Conservation (phyloP, 2,888 invertebrate genomes). For the Deilephila elpenor region DNA sequence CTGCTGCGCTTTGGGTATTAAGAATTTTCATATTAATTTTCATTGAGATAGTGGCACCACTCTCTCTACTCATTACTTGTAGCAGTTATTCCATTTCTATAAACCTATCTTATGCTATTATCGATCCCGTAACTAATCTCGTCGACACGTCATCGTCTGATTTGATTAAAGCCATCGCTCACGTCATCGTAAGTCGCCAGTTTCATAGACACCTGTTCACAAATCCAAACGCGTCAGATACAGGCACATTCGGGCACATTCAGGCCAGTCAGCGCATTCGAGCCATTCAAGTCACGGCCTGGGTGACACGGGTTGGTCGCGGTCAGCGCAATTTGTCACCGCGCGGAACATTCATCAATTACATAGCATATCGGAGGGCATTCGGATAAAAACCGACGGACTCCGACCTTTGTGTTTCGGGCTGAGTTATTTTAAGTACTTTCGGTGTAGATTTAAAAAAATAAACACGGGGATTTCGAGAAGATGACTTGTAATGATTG, state of each 20-base stretch:
- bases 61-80: no score
- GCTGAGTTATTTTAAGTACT: no score
- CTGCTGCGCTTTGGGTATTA: no score
- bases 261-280: constrained; percentile 11
- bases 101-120: no score
- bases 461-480: no score
- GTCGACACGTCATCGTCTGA: neutral
- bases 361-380: constrained; percentile 36
- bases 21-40: no score
- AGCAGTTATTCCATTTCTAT: no score
- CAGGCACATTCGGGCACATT: neutral
- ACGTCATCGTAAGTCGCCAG: neutral
- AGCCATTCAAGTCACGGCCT: constrained; percentile 42
- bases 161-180: neutral
- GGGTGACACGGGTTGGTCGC: constrained; percentile 40
- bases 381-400: constrained; percentile 31
- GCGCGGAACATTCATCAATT: constrained; percentile 42
- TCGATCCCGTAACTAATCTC: neutral
- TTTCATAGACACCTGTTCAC: constrained; percentile 4
- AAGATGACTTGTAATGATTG: no score
- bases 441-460: no score
- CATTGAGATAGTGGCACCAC: no score
- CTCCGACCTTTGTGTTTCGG: constrained; percentile 11
- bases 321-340: constrained; percentile 45
- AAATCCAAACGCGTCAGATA: neutral